Evolutionary conservation across 2,113 vertebrate species (phyloP).

Genomic region (Gopherus flavomarginatus): DNA sequence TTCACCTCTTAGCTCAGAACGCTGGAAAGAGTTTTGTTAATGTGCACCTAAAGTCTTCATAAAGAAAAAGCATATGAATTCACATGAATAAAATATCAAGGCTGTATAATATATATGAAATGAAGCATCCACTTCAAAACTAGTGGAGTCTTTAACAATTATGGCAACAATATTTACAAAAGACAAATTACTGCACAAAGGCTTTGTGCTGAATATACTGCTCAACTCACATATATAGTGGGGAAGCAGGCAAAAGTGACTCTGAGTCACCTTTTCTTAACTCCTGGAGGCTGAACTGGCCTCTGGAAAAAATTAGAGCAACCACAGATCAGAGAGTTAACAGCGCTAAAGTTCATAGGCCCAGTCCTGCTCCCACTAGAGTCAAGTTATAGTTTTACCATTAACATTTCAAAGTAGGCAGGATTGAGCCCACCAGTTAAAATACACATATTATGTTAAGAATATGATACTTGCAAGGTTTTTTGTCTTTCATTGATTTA

Average conservation of each 20-base stretch:
- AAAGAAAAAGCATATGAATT: not conserved
- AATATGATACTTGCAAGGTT: constrained; percentile 46
- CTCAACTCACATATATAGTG: not conserved
- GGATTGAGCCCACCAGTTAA: not conserved
- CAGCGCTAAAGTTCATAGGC: not conserved
- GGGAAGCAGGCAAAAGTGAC: not conserved
- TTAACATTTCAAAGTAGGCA: not conserved
- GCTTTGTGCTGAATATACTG: not conserved
- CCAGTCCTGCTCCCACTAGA: not conserved
- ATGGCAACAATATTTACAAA: not conserved
- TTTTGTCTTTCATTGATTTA: constrained; percentile 53
- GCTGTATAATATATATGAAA: not conserved
- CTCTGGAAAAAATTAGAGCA: not conserved
- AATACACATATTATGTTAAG: constrained; percentile 21
- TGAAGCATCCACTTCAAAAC: not conserved
- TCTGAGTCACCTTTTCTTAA: not conserved
- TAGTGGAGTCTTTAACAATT: not conserved
- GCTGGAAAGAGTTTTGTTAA: not conserved
- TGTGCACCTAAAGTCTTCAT: not conserved
- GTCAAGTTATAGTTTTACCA: not conserved
- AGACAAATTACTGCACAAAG: not conserved
- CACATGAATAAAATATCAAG: not conserved
- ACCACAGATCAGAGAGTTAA: not conserved
- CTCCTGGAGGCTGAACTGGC: not conserved
- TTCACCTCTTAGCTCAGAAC: too few relatives aligned